These are phyloP conservation scores for Rosalia funebris DNA, from an alignment of 2,888 invertebrate species.

Conservation along the genomic window DNA sequence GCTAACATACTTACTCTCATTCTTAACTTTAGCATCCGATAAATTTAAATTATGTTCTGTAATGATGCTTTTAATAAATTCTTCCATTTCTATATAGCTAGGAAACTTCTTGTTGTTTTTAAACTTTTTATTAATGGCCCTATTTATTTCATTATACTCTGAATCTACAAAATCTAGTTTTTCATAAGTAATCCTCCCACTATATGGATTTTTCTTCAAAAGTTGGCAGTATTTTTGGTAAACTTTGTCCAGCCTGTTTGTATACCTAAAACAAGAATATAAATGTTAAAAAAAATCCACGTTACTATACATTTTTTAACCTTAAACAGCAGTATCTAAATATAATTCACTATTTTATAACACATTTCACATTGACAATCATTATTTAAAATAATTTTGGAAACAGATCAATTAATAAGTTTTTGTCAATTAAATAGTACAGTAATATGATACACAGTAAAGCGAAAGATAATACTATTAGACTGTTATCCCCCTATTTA, in stretches of 20 bases:
- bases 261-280: conserved; percentile 44
- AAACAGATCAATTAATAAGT: too few species aligned
- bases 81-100: conserved; percentile 54
- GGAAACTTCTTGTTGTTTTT: conserved; percentile 55
- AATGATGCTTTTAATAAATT: conserved; percentile 49
- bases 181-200: conserved; percentile 49
- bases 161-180: conserved; percentile 51
- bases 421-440: too few species aligned
- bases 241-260: conserved; percentile 47
- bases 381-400: too few species aligned
- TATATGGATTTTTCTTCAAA: conserved; percentile 52
- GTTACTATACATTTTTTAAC: too few species aligned
- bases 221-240: conserved; percentile 52
- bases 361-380: too few species aligned
- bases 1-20: conserved; percentile 51
- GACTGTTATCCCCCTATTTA: too few species aligned
- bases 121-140: conserved; percentile 53
- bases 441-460: too few species aligned
- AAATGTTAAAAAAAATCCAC: too few species aligned
- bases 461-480: too few species aligned
- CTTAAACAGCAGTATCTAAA: too few species aligned
- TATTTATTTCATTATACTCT: conserved; percentile 51
- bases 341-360: too few species aligned
- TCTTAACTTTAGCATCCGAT: conserved; percentile 47
- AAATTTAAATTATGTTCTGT: conserved; percentile 47